These are phyloP conservation scores for Microctenopoma stevenorrisi DNA, from an alignment of 2,797 vertebrate genomes.

Conservation along the genomic window DNA sequence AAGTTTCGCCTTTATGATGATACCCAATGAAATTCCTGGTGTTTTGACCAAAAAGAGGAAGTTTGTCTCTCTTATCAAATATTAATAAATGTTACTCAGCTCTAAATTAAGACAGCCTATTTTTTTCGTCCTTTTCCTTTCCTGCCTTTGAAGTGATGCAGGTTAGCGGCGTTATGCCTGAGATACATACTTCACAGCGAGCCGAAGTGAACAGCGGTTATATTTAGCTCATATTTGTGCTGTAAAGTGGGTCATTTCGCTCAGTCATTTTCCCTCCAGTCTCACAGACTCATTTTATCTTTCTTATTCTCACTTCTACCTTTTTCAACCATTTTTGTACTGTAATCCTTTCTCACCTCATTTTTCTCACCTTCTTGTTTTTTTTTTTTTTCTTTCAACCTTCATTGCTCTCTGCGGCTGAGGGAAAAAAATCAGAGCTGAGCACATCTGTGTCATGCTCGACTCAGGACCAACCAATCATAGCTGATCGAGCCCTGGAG, in stretches of 20 bases:
- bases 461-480: conserved; percentile 49
- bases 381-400: background rate
- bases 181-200: conserved; percentile 34
- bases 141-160: conserved; percentile 60
- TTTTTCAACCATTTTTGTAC: conserved; percentile 19
- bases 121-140: conserved; percentile 46
- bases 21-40: background rate
- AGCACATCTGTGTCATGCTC: conserved; percentile 49
- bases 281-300: conserved; percentile 43
- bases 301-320: conserved; percentile 27
- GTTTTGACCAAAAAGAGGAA: background rate
- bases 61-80: conserved; percentile 57
- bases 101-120: conserved; percentile 66
- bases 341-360: conserved; percentile 3
- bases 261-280: conserved; percentile 30
- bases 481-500: conserved; percentile 39
- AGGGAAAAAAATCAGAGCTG: conserved; percentile 53
- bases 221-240: conserved; percentile 62
- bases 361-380: background rate
- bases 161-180: conserved; percentile 38
- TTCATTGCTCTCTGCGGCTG: conserved; percentile 21
- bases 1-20: background rate
- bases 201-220: conserved; percentile 57
- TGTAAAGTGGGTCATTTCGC: conserved; percentile 70
- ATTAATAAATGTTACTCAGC: conserved; percentile 58